Base-by-base conservation (phyloP, 2,113 vertebrate species). In the Etheostoma spectabile region DNA sequence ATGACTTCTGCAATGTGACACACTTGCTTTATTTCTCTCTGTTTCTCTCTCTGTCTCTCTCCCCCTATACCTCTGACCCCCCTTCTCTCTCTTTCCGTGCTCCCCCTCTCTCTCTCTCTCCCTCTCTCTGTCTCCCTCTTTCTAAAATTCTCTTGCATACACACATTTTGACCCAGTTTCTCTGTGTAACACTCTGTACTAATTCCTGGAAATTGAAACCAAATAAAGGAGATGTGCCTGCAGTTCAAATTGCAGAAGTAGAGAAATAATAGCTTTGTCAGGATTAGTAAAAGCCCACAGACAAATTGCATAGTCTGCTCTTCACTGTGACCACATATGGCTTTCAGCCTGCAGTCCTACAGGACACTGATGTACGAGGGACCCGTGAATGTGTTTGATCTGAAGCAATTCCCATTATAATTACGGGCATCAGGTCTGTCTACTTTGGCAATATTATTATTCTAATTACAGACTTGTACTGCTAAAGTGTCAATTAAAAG, bases 141-240 rank as follows among this genome's bases (percentile, higher is more conserved):
- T 12, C 35, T 66, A 35, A 91, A 83, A 84, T 74, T 73, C 71
- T 33, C 80, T 78, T 46, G 35, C 84, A 83, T 69, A 33, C 75
- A 80, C 83, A 80, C 74, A 84, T 83, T 83, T 77, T 92, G 92
- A 93, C 91, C 89, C 80, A 93, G 67, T 93, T 92, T 89, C 84
- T 79, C 82, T 72, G 70, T 79, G 78, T 77, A 74, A 83, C 19
- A 8, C 84, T 76, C 67, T 74, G 79, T 77, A 48, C 86, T 92
- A 87, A 89, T 92, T 94, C 88, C 88, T 92, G 74, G 90, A 92
- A 88, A 91, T 88, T 86, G 82, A 91, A 86, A 85, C 76, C 75
- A 82, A 88, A 89, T 89, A 89, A 90, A 74, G 86, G 85, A 84
- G 72, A 80, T 73, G 74, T 77, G 87, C 69, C 79, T 86, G 77